Base-by-base conservation (phyloP, 2,113 vertebrate species). In the Eurystomus gularis region DNA sequence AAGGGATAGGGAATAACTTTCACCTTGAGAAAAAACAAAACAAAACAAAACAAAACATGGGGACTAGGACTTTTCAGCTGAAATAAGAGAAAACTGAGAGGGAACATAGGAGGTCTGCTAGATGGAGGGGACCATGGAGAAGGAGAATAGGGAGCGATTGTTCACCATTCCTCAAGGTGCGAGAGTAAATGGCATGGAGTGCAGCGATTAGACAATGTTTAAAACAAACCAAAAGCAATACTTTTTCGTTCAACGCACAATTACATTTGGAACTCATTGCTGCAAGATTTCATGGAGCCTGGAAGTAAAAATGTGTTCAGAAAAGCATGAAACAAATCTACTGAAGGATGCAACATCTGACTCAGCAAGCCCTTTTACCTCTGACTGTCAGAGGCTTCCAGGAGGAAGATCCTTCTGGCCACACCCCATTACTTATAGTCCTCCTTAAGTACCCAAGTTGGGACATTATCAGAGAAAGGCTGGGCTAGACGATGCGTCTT, bases 321-420 rank as follows among this genome's bases (percentile, higher is more conserved):
- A 94, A 88, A 86, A 25, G 62, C 25, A 37, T 77, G 58, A 90
- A 88, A 92, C 37, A 86, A 80, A 65, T 39, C 71, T 86, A 31
- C 75, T 46, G 82, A 79, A 83, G 75, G 89, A 81, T 73, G 26
- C 79, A 44, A 44, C n/a, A 31, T 71, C 52, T 58, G 82, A 78
- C 49, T 81, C 62, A 62, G 68, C 73, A 66, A 62, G 23, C 42
- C 52, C 24, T 90, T 88, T 66, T 85, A 44, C 39, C 49, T 60
- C 35, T 70, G 76, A 65, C 31, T 44, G 58, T 40, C 72, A 23
- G 82, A 57, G 55, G 55, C 64, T 83, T 37, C 23, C 1, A 52
- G 4, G 31, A 51, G 37, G 18, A 91, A 76, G 44, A n/a, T 87
- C 31, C 55, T 84, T 93, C 81, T 68, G 72, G 35, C 64, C 71